phyloP scores from a whole-genome alignment of 2,113 vertebrate species.

The Haliaeetus leucogaster region DNA sequence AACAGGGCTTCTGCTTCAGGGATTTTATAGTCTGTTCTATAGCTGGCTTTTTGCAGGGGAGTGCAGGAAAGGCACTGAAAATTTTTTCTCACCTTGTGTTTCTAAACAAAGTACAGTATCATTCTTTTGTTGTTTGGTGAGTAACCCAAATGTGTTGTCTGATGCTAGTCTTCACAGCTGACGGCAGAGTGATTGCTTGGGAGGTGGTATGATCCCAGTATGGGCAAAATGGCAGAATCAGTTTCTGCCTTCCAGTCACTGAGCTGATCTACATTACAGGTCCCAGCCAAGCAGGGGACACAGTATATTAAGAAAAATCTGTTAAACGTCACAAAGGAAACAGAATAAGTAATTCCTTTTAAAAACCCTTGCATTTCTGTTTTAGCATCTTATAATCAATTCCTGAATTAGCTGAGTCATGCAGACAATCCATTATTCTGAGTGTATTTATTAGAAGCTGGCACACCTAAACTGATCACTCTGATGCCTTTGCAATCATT shows the following conservation, averaged over 20 bases:
- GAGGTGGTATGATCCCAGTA: neutral
- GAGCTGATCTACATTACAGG: neutral
- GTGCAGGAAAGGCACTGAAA: neutral
- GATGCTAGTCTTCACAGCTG: neutral
- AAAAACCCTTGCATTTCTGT: neutral
- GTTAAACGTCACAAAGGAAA: neutral
- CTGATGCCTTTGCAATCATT: neutral
- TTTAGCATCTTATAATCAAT: neutral
- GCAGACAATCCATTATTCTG: neutral
- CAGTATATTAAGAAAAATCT: neutral
- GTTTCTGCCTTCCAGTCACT: neutral
- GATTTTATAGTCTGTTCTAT: neutral
- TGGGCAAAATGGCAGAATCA: neutral
- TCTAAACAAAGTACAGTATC: neutral
- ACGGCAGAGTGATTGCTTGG: neutral
- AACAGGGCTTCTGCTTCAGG: neutral
- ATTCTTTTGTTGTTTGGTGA: neutral
- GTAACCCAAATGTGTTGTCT: neutral
- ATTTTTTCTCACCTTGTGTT: neutral
- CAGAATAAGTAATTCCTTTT: neutral
- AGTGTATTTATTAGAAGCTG: neutral
- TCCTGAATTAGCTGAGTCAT: neutral
- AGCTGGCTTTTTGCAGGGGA: neutral
- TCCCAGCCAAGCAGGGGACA: neutral
- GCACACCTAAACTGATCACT: neutral